Base-by-base conservation (phyloP, 2,797 vertebrate genomes). In the Halcyon smyrnensis region DNA sequence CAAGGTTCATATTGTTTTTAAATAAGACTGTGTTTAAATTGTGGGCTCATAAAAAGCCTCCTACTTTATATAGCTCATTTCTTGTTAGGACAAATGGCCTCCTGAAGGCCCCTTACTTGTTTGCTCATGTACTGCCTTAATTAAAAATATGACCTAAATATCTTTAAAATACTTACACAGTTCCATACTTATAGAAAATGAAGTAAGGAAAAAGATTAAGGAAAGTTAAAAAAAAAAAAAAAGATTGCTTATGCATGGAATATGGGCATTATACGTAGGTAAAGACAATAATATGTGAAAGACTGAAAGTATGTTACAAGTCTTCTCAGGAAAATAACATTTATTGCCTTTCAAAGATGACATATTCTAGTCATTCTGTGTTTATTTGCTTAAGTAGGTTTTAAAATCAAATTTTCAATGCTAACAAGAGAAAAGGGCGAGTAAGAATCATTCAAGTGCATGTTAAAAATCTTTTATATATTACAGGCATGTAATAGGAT, bases 381-480 rank as follows among this genome's bases (percentile, higher is more conserved):
- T 93, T 95, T 92, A 93, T 94, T 94, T 96, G 57, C 95, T 94
- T 95, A 96, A 96, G 75, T 76, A 45, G 84, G 81, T 27, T 95
- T 93, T 74, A 75, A 89, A 95, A 96, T 94, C 59, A 63, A 63
- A 91, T 96, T 81, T 95, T 63, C 77, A 75, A 64, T n/a, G 69
- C 71, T 95, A 95, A 96, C 54, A 96, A 88, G 82, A 91, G 77
- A 83, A 91, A 95, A 84, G 56, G 86, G 53, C 0, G 0, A 90
- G 48, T 84, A 90, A 84, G 87, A 95, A 95, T 89, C 92, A 81
- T 45, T 93, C 71, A 86, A 92, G 48, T 1, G 7, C 78, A 77
- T 92, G 62, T 65, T 91, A 91, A 97, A 93, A 82, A 36, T 92
- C 78, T 92, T 76, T 85, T 89, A 90, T 83, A 64, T 57, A 91